Evolutionary conservation across 2,113 vertebrate species (phyloP).

Genomic region (Solenodon paradoxus): DNA sequence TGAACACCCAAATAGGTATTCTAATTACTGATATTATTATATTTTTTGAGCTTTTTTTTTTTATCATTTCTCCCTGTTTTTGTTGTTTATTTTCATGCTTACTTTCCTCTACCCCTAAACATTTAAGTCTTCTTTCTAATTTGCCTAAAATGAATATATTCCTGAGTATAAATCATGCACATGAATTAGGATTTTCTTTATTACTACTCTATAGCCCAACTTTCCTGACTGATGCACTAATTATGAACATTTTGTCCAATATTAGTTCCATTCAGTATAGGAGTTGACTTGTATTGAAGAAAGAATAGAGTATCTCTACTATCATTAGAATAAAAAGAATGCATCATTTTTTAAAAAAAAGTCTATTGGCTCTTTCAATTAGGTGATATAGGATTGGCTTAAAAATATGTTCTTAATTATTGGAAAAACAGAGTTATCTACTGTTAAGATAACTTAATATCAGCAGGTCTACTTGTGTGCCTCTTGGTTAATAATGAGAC

Average conservation of each 20-base stretch:
- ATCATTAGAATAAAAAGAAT: background rate
- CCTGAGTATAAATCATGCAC: background rate
- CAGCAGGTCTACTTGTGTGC: background rate
- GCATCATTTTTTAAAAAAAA: background rate
- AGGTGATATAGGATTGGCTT: background rate
- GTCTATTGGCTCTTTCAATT: accelerated
- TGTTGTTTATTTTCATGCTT: background rate
- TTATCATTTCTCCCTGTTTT: background rate
- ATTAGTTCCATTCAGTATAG: background rate
- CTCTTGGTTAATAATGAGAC: background rate
- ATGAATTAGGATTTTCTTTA: background rate
- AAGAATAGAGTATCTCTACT: background rate
- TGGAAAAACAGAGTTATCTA: background rate
- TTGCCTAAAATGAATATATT: background rate
- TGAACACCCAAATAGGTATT: background rate
- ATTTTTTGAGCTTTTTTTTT: background rate
- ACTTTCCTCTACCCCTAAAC: background rate
- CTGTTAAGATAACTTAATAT: background rate
- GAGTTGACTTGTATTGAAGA: background rate
- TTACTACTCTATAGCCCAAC: background rate
- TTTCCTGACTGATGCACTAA: background rate
- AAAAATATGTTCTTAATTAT: background rate
- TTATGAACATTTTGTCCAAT: background rate
- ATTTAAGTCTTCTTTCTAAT: background rate
- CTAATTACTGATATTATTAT: background rate